phyloP scores from a whole-genome alignment of 2,113 vertebrate species.

The Rallus limicola region DNA sequence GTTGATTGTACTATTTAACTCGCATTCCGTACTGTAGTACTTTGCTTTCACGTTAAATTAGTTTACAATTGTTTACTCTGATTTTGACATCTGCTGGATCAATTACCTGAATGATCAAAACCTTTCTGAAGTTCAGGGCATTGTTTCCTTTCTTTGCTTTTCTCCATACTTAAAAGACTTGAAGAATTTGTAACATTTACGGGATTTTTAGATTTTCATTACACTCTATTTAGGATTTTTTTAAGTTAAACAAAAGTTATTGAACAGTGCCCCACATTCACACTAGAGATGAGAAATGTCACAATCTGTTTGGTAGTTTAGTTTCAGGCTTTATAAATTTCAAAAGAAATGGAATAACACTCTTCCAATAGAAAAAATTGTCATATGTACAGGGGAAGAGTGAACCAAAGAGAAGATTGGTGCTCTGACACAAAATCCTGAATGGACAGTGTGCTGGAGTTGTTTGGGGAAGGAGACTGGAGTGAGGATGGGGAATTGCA shows the following conservation, averaged over 20 bases:
- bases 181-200: slow-evolving; percentile 21
- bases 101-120: not conserved
- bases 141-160: slow-evolving; percentile 29
- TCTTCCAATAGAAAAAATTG: not conserved
- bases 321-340: slow-evolving; percentile 16
- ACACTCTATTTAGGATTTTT: not conserved
- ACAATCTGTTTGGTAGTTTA: not conserved
- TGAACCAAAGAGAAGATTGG: not conserved
- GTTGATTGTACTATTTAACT: slow-evolving; percentile 24
- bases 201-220: not conserved
- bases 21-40: not conserved
- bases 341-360: not conserved
- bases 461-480: not conserved
- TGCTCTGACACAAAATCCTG: not conserved
- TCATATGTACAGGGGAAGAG: not conserved
- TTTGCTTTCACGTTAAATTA: slow-evolving; percentile 46
- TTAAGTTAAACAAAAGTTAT: slow-evolving; percentile 29
- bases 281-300: slow-evolving; percentile 5
- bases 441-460: not conserved
- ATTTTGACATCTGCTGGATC: slow-evolving; percentile 26
- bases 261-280: slow-evolving; percentile 25
- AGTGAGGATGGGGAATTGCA: not conserved
- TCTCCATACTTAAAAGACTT: not conserved
- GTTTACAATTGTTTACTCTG: slow-evolving; percentile 34
- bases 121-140: slow-evolving; percentile 40